phyloP scores from a whole-genome alignment of 2,797 vertebrate genomes.

The Sebastes umbrosus region DNA sequence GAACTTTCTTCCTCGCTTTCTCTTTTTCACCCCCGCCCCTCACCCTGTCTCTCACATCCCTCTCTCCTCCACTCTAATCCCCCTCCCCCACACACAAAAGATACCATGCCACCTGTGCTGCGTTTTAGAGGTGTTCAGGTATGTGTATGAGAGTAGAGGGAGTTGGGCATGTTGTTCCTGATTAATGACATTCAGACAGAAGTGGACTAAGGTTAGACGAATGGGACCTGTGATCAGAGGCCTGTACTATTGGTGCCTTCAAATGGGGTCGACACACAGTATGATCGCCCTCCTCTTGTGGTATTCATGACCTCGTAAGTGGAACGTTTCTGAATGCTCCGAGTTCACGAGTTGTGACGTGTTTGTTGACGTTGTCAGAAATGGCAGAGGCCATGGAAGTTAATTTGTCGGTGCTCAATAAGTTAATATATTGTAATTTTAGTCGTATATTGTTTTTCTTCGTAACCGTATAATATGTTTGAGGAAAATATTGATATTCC shows the following conservation, averaged over 20 bases:
- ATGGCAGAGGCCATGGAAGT: too few relatives aligned
- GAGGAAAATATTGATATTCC: too few relatives aligned
- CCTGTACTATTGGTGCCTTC: neutral
- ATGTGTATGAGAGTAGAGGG: neutral
- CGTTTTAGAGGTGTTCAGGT: constrained; percentile 20
- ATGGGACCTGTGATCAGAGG: constrained; percentile 55
- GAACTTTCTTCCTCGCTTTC: constrained; percentile 28
- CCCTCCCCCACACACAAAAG: constrained; percentile 13
- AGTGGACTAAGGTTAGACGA: constrained; percentile 45
- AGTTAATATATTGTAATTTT: too few relatives aligned
- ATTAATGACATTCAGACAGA: constrained; percentile 34
- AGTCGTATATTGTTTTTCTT: too few relatives aligned
- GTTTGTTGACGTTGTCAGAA: too few relatives aligned
- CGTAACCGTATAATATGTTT: too few relatives aligned
- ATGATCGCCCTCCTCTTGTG: too few relatives aligned
- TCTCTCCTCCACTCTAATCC: constrained; percentile 34
- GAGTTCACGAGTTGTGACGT: too few relatives aligned
- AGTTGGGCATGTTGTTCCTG: constrained; percentile 2
- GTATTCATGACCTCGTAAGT: too few relatives aligned
- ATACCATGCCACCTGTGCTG: constrained; percentile 56
- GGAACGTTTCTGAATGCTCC: too few relatives aligned
- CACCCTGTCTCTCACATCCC: constrained; percentile 30
- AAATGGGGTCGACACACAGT: too few relatives aligned
- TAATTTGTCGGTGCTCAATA: too few relatives aligned
- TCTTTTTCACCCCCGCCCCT: neutral